Evolutionary conservation across 37 sponge, comb jelly and placozoan genomes (phyloP).

Genomic region (Agelas oroides): DNA sequence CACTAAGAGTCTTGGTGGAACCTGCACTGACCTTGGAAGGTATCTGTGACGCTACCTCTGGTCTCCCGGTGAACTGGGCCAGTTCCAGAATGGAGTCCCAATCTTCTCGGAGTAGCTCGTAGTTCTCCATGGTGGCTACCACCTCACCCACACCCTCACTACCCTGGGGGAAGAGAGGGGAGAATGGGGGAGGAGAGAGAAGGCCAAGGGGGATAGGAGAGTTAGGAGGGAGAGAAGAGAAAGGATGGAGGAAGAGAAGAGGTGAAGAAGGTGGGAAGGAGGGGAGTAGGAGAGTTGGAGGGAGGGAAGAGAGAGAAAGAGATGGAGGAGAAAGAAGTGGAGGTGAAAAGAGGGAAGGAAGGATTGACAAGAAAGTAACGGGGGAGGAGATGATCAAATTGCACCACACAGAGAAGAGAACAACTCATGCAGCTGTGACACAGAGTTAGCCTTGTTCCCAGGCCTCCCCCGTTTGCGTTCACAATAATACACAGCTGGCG

Average conservation of each 20-base stretch:
- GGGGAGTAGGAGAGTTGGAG: neutral
- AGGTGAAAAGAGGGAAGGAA: too few relatives aligned
- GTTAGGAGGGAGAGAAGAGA: neutral
- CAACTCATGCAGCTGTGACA: too few relatives aligned
- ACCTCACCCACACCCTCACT: slow-evolving; percentile 76
- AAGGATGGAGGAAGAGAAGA: neutral
- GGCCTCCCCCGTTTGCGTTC: too few relatives aligned
- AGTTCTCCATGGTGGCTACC: slow-evolving; percentile 64
- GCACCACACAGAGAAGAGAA: too few relatives aligned
- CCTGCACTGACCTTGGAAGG: slow-evolving; percentile 66
- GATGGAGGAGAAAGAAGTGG: too few relatives aligned
- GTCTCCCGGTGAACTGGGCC: slow-evolving; percentile 64
- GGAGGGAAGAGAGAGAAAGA: too few relatives aligned
- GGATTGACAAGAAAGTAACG: too few relatives aligned
- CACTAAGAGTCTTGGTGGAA: too few relatives aligned
- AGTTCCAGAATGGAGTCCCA: slow-evolving; percentile 88
- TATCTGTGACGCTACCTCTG: slow-evolving; percentile 49
- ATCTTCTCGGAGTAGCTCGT: slow-evolving; percentile 87
- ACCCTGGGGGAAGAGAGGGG: slow-evolving; percentile 34
- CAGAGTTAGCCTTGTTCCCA: too few relatives aligned
- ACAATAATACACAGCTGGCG: too few relatives aligned
- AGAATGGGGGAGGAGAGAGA: neutral
- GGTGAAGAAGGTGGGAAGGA: neutral
- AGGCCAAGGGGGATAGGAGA: neutral
- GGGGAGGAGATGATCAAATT: too few relatives aligned